Evolutionary conservation across 2,113 vertebrate species (phyloP).

Genomic region (Apodemus sylvaticus): DNA sequence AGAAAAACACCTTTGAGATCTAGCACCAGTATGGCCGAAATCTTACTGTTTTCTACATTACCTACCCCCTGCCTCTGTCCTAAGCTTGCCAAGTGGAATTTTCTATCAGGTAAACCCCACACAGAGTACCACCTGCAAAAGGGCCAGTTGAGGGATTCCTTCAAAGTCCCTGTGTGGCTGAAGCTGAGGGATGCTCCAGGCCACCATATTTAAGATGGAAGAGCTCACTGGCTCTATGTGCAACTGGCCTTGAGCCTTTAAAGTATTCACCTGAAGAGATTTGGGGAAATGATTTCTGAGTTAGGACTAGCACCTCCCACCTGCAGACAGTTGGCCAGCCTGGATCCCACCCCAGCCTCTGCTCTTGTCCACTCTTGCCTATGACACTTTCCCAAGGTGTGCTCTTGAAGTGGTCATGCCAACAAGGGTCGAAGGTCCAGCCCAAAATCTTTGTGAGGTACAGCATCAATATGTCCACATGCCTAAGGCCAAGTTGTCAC

Average conservation of each 20-base stretch:
- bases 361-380: background rate
- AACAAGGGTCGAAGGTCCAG: background rate
- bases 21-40: too few relatives aligned
- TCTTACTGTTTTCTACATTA: background rate
- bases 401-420: background rate
- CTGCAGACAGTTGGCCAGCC: background rate
- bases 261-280: background rate
- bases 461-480: background rate
- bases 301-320: background rate
- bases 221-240: background rate
- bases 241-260: background rate
- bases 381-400: background rate
- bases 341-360: background rate
- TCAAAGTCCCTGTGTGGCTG: background rate
- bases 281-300: background rate
- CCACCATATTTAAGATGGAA: background rate
- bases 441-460: background rate
- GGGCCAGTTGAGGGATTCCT: background rate
- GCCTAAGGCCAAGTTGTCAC: background rate
- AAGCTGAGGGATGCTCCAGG: too few relatives aligned
- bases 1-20: background rate
- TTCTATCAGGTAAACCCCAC: background rate
- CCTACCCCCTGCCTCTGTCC: too few relatives aligned
- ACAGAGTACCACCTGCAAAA: background rate
- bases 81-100: background rate